phyloP scores from a whole-genome alignment of 2,113 vertebrate genomes.

The Ictalurus punctatus region DNA sequence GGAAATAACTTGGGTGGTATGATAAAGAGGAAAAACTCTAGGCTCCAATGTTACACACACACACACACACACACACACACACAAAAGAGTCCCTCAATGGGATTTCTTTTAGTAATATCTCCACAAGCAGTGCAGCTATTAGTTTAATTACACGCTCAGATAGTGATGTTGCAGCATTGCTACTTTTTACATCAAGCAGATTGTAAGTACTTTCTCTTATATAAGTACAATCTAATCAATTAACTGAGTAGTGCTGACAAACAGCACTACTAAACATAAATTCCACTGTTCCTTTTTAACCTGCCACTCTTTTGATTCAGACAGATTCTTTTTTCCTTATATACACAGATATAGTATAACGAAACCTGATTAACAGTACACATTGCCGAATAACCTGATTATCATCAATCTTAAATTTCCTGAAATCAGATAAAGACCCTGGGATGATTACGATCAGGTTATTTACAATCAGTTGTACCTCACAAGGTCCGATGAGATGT shows the following conservation, averaged over 20 bases:
- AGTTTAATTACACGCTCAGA: not conserved
- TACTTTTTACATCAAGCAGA: not conserved
- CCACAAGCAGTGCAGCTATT: not conserved
- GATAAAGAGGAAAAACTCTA: not conserved
- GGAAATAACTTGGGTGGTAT: not conserved
- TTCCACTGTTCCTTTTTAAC: not conserved
- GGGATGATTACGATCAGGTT: not conserved
- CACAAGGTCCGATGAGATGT: not conserved
- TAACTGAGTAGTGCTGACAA: not conserved
- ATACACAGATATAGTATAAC: not conserved
- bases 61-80: too few relatives aligned
- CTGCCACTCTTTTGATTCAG: not conserved
- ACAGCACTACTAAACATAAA: not conserved
- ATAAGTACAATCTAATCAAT: not conserved
- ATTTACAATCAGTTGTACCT: not conserved
- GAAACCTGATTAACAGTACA: not conserved
- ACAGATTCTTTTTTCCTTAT: not conserved
- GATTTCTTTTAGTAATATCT: not conserved
- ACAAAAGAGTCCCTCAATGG: not conserved
- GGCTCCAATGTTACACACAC: too few relatives aligned
- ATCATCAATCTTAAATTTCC: not conserved
- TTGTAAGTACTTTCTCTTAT: not conserved
- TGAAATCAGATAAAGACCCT: not conserved
- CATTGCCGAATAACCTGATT: not conserved
- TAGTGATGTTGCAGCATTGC: not conserved